A percentile compares a stretch with the other conserved stretches of the same genome.
phyloP scores from a whole-genome alignment of 1,140 invertebrate species.

The Parasteatoda tepidariorum region DNA sequence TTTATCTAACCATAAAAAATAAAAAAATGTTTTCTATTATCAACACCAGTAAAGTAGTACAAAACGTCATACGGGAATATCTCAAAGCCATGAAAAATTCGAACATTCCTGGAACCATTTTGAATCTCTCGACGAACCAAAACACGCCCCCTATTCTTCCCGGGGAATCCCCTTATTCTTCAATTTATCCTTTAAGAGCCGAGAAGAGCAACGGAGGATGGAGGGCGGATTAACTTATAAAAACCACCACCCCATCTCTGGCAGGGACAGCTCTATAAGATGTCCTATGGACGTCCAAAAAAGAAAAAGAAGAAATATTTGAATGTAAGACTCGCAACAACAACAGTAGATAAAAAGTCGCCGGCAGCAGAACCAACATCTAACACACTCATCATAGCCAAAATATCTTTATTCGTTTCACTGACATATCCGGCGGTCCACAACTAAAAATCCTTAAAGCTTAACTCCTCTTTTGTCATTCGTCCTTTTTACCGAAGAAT shows the following conservation, averaged over 20 bases:
- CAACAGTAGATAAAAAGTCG: conserved; percentile 46
- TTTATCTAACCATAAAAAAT: too few relatives aligned
- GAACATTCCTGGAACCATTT: too few relatives aligned
- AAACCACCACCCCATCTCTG: not conserved
- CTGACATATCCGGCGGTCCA: conserved; percentile 48
- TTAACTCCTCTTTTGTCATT: conserved; percentile 40
- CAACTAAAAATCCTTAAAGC: conserved; percentile 5
- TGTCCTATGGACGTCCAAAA: not conserved
- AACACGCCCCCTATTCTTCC: too few relatives aligned
- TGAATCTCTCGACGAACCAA: too few relatives aligned
- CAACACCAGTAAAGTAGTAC: too few relatives aligned
- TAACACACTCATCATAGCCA: conserved; percentile 58
- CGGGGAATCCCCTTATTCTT: not conserved
- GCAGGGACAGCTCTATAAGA: too few relatives aligned
- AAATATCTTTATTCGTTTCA: conserved; percentile 53
- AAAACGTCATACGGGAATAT: too few relatives aligned
- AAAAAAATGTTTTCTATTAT: too few relatives aligned
- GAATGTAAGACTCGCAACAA: not conserved
- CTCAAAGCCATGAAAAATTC: too few relatives aligned
- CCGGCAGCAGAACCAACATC: not conserved
- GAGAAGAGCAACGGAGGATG: not conserved
- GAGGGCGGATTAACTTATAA: not conserved
- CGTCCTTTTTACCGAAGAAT: conserved; percentile 5
- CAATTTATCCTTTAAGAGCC: not conserved
- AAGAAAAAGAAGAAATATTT: not conserved